Evolutionary conservation across 2,888 invertebrate genomes (phyloP).

Genomic region (Muschampia plurimacula): DNA sequence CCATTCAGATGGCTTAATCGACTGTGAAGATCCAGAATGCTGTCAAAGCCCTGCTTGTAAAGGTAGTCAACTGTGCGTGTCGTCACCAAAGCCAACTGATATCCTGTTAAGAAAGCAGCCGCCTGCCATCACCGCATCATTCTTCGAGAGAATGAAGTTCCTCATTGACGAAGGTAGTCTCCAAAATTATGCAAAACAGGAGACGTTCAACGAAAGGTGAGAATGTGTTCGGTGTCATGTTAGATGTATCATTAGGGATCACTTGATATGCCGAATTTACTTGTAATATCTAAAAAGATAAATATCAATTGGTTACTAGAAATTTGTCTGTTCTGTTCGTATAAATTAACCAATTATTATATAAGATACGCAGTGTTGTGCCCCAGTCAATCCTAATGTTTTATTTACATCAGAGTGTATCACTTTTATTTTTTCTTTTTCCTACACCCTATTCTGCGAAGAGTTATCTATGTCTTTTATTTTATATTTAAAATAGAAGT

Average conservation of each 20-base stretch:
- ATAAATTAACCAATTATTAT: constrained; percentile 49
- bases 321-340: constrained; percentile 33
- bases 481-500: constrained; percentile 23
- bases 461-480: constrained; percentile 7
- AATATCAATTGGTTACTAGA: constrained; percentile 51
- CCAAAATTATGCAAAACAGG: constrained; percentile 98
- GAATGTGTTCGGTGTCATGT: constrained; percentile 77
- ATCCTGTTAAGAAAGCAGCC: constrained; percentile 98
- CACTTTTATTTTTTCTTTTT: constrained; percentile 66
- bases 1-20: constrained; percentile 95
- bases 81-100: constrained; percentile 98
- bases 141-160: constrained; percentile 99
- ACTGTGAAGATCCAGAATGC: constrained; percentile 99
- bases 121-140: constrained; percentile 98
- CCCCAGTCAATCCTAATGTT: constrained; percentile 89
- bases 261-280: constrained; percentile 34
- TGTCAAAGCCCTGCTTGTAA: constrained; percentile 94
- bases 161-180: constrained; percentile 99
- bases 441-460: constrained; percentile 36
- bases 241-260: constrained; percentile 46
- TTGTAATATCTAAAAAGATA: not conserved
- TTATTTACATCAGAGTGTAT: constrained; percentile 76
- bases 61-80: constrained; percentile 95
- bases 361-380: constrained; percentile 91
- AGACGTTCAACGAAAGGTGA: constrained; percentile 99